Percentiles rank a stretch among this genome's conserved stretches.
These are phyloP conservation scores for Microchirus variegatus DNA, from an alignment of 2,797 vertebrate species.

Conservation along the genomic window DNA sequence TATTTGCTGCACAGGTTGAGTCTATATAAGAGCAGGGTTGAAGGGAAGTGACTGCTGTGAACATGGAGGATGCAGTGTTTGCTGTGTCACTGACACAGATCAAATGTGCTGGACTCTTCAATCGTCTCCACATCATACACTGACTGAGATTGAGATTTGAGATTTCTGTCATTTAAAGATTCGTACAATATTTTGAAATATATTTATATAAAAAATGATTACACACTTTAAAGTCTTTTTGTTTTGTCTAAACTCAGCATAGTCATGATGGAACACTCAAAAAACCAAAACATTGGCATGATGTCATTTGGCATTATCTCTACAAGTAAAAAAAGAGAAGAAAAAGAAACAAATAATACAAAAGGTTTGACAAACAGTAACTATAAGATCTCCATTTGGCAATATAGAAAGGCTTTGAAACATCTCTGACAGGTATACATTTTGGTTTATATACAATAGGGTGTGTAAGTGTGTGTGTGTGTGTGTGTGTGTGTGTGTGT, in stretches of 20 bases:
- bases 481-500: slow-evolving; percentile 42
- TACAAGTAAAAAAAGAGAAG: slow-evolving; percentile 45
- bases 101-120: background rate
- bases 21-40: slow-evolving; percentile 3
- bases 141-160: slow-evolving; percentile 7
- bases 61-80: slow-evolving; percentile 10
- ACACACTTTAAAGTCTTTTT: slow-evolving; percentile 19
- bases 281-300: slow-evolving; percentile 66
- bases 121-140: background rate
- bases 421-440: slow-evolving; percentile 58
- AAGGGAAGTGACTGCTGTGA: slow-evolving; percentile 6
- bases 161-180: slow-evolving; percentile 17
- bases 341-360: slow-evolving; percentile 56
- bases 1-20: slow-evolving; percentile 1
- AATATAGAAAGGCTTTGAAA: slow-evolving; percentile 75
- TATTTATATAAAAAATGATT: slow-evolving; percentile 20
- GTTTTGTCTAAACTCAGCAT: slow-evolving; percentile 24
- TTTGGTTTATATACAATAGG: slow-evolving; percentile 74
- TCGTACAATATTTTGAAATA: slow-evolving; percentile 20
- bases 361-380: slow-evolving; percentile 59
- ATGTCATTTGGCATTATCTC: slow-evolving; percentile 77
- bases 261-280: slow-evolving; percentile 42
- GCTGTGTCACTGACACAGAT: slow-evolving; percentile 12
- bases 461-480: slow-evolving; percentile 25
- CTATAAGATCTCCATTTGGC: slow-evolving; percentile 78